phyloP scores from a whole-genome alignment of 2,797 vertebrate genomes.

The Anableps anableps region DNA sequence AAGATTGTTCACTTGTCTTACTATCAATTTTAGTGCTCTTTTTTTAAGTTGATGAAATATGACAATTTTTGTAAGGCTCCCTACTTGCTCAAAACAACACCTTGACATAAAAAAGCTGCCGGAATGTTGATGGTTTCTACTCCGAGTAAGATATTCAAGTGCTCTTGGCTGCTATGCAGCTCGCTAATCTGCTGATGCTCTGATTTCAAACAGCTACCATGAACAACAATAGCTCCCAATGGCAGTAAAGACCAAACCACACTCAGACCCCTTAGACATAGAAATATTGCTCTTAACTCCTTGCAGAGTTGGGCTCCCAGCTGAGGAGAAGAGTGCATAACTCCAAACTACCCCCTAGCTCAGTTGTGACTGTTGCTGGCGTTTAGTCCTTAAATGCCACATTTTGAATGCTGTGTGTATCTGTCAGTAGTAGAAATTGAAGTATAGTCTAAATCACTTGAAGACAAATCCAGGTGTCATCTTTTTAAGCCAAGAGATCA shows the following conservation, averaged over 20 bases:
- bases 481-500: background rate
- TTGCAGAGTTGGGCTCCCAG: background rate
- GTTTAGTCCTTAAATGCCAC: background rate
- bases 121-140: background rate
- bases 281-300: background rate
- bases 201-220: background rate
- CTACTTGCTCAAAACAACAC: background rate
- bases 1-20: too few relatives aligned
- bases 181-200: background rate
- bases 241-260: background rate
- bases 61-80: background rate
- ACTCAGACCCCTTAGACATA: background rate
- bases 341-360: background rate
- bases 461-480: background rate
- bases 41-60: too few relatives aligned
- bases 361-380: background rate
- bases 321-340: background rate
- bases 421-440: too few relatives aligned
- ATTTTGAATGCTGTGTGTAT: background rate
- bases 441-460: too few relatives aligned
- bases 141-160: background rate
- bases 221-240: background rate
- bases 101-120: too few relatives aligned
- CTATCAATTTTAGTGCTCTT: too few relatives aligned
- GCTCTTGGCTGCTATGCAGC: background rate